A percentile compares a stretch with the other conserved stretches of the same genome.
Evolutionary conservation across 2,113 vertebrate species (phyloP).

Genomic region (Sapajus apella): DNA sequence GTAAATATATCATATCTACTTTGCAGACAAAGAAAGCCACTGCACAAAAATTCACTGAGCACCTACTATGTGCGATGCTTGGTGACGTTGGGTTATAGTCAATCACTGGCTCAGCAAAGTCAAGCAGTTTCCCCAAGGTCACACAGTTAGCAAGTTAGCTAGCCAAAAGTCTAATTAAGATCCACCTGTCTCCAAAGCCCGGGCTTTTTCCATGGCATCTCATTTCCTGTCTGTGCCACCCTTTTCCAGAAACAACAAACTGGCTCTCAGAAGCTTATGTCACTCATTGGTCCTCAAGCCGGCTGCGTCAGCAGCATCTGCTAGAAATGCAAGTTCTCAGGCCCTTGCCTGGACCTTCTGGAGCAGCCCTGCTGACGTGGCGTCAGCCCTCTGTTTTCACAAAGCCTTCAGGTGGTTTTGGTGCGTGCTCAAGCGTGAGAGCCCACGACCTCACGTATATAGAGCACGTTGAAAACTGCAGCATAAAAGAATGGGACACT

Average conservation of each 20-base stretch:
- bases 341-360: accelerated
- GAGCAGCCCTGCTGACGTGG: accelerated
- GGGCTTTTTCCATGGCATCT: accelerated
- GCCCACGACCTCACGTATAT: accelerated
- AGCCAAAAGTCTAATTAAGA: background rate
- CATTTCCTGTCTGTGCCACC: accelerated
- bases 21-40: background rate
- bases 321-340: background rate
- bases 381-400: accelerated
- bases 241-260: no score
- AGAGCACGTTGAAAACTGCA: accelerated
- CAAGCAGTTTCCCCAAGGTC: background rate
- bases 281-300: background rate
- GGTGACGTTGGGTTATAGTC: background rate
- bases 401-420: background rate
- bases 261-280: accelerated
- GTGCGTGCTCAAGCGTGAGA: background rate
- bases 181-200: background rate
- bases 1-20: accelerated
- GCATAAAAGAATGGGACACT: no score
- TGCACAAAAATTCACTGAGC: accelerated
- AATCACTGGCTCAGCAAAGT: background rate
- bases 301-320: no score
- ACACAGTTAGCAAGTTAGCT: background rate
- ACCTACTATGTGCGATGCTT: background rate